These are phyloP conservation scores for Sceliomorpha sp. DNA, from an alignment of 2,888 invertebrate genomes.

Conservation along the genomic window DNA sequence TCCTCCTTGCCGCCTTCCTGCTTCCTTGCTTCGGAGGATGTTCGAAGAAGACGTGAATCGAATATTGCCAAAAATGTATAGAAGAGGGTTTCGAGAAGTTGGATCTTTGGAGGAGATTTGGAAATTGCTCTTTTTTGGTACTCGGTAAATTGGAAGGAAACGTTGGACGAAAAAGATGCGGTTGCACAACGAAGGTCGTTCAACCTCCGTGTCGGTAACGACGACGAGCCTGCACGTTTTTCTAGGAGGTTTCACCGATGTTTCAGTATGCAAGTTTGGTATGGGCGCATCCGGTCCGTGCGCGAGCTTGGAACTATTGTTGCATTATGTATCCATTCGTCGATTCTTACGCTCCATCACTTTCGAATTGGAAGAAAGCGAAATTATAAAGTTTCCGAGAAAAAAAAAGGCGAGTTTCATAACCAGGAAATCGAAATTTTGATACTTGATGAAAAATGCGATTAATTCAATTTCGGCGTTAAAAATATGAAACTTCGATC, in stretches of 20 bases:
- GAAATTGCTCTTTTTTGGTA: too few relatives aligned
- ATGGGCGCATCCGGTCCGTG: slow-evolving; percentile 74
- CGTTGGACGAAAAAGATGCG: slow-evolving; percentile 16
- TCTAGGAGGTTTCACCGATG: slow-evolving; percentile 62
- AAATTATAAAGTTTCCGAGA: too few relatives aligned
- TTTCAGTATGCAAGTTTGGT: slow-evolving; percentile 77
- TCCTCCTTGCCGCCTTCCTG: neutral
- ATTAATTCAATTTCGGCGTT: too few relatives aligned
- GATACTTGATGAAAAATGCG: too few relatives aligned
- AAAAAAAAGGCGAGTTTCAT: too few relatives aligned
- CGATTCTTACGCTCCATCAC: slow-evolving; percentile 62
- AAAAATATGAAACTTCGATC: too few relatives aligned
- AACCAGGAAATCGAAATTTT: too few relatives aligned
- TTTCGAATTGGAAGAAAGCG: too few relatives aligned
- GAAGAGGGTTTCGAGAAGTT: too few relatives aligned
- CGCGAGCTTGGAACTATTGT: slow-evolving; percentile 72
- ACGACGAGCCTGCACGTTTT: slow-evolving; percentile 66
- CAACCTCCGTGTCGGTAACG: slow-evolving; percentile 48
- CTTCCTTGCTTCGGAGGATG: neutral
- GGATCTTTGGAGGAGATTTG: too few relatives aligned
- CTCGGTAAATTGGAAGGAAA: slow-evolving; percentile 20
- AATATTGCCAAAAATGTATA: too few relatives aligned
- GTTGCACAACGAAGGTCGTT: slow-evolving; percentile 45
- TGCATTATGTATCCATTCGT: slow-evolving; percentile 74
- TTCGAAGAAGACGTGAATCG: slow-evolving; percentile 6